Base-by-base conservation (phyloP, 2,797 vertebrate species). In the Harpagifer antarcticus region DNA sequence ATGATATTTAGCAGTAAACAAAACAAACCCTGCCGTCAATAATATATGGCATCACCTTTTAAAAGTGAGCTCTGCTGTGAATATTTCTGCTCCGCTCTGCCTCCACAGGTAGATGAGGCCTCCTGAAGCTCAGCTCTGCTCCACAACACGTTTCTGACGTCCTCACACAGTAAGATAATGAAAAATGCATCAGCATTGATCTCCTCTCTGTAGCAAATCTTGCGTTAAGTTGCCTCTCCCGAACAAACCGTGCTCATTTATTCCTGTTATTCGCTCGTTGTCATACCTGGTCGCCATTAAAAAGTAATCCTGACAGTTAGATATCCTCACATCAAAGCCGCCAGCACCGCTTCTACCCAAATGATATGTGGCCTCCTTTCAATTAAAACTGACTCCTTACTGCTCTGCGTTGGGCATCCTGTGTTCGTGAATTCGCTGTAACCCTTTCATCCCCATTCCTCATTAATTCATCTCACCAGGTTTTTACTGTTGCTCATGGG, bases 301-400 rank as follows among this genome's bases (percentile, higher is more conserved):
- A 86, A 91, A 86, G 50, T 85, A 77, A 87, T 82, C 77, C 65
- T 49, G 74, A 73, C 78, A 40, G 79, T 80, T 55, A 71, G 73
- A 83, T 59, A 70, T 49, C 37, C 6, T 11, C 9, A 76, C 86
- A 88, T 92, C 89, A 93, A 91, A 92, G 86, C 78, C 14, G 0
- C 50, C 2, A 10, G 65, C 70, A 0, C 54, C 1, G 45, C 68
- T 73, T 78, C 72, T 20, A 43, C 67, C 76, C 72, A 72, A 83
- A 84, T 79, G 65, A 88, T 71, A 86, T 0, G 48, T 74, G 72
- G 65, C 78, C 76, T 77, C 57, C 74, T 88, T 84, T 91, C 88
- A 94, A 91, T 93, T 92, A 93, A 89, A 93, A 88, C 57, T 6
- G 83, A 82, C 81, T 87, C 84, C 88, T 85, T 68, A 54, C 87